Conservation (phyloP, 2,888 invertebrate genomes). For the Epinotia demarniana region DNA sequence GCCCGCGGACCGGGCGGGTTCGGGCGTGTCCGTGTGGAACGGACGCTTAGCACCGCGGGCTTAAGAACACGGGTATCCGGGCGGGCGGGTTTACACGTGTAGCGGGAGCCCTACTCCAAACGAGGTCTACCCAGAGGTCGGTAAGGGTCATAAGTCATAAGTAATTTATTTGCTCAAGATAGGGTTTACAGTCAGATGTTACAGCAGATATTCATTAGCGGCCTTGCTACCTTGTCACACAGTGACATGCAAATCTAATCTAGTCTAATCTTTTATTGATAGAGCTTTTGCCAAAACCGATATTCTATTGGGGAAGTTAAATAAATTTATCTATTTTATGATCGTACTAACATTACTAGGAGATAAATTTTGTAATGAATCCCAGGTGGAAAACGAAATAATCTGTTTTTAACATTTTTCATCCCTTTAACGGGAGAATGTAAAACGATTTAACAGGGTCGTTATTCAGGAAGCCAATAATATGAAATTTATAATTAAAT, state of each 20-base stretch:
- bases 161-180: background rate
- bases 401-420: background rate
- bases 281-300: conserved; percentile 57
- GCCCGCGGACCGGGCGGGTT: too few species aligned
- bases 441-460: background rate
- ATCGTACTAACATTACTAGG: conserved; percentile 10
- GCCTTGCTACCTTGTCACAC: background rate
- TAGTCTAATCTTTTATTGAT: conserved; percentile 71
- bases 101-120: too few species aligned
- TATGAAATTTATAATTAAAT: background rate
- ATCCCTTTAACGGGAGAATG: background rate
- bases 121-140: conserved; percentile 60
- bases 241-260: too few species aligned
- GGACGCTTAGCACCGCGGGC: too few species aligned
- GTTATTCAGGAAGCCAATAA: too few species aligned
- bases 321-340: conserved; percentile 48
- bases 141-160: too few species aligned
- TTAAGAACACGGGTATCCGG: too few species aligned
- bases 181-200: background rate
- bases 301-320: conserved; percentile 55
- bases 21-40: too few species aligned
- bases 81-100: too few species aligned
- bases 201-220: too few species aligned
- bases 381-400: background rate
- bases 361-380: conserved; percentile 11